phyloP scores from a whole-genome alignment of 2,888 invertebrate genomes.

The Papilio demoleus region DNA sequence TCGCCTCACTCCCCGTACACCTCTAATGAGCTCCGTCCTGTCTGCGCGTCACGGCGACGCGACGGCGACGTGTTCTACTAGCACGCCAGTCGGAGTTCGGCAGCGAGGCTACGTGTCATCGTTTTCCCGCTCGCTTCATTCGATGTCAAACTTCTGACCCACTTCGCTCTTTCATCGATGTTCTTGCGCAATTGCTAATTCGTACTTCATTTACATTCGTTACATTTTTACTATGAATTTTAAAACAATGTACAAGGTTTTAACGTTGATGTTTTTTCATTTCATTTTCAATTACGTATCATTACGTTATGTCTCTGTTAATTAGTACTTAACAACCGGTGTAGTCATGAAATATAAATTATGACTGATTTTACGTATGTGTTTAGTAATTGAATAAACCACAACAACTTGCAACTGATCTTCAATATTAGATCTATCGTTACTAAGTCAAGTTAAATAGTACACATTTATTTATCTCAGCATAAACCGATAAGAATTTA shows the following conservation, averaged over 20 bases:
- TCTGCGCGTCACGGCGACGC: constrained; percentile 53
- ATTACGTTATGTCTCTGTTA: not conserved
- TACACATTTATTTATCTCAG: no score
- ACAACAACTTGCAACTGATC: no score
- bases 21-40: constrained; percentile 77
- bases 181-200: constrained; percentile 26
- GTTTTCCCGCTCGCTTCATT: constrained; percentile 41
- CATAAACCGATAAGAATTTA: not conserved
- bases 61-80: constrained; percentile 51
- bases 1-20: constrained; percentile 45
- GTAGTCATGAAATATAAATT: no score
- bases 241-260: not conserved
- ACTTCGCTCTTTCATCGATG: constrained; percentile 35
- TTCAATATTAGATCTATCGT: no score
- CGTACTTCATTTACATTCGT: constrained; percentile 9
- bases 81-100: constrained; percentile 27
- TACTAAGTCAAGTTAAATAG: no score
- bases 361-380: no score
- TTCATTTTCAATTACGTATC: not conserved
- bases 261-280: not conserved
- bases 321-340: not conserved
- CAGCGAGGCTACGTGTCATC: constrained; percentile 39
- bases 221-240: constrained; percentile 3
- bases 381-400: no score
- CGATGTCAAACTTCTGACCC: constrained; percentile 40